phyloP scores from a whole-genome alignment of 2,113 vertebrate genomes.

The Prunella himalayana region DNA sequence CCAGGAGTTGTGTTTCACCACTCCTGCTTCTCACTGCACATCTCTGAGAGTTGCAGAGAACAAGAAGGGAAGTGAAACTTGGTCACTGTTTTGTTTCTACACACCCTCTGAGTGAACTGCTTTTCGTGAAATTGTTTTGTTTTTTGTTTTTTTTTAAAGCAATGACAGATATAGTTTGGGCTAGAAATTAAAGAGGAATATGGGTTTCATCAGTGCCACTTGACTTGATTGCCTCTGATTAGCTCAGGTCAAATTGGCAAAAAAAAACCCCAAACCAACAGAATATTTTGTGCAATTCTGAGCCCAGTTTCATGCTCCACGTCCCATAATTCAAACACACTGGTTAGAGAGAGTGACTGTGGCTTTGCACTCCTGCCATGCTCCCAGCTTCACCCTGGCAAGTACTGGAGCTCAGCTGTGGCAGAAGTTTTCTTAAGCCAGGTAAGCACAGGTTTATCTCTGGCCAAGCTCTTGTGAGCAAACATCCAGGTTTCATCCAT shows the following conservation, averaged over 20 bases:
- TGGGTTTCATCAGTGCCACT: background rate
- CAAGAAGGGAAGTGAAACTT: slow-evolving; percentile 16
- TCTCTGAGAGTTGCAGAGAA: background rate
- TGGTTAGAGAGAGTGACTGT: background rate
- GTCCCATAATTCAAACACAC: background rate
- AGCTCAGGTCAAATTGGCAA: background rate
- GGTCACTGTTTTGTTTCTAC: background rate
- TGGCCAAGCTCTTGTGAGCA: background rate
- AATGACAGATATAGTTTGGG: background rate
- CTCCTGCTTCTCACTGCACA: background rate
- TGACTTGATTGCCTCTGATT: background rate
- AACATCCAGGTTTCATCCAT: background rate
- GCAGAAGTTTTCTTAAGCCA: background rate
- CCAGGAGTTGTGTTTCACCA: background rate
- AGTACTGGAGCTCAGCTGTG: background rate
- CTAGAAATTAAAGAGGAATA: background rate
- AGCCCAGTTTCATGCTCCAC: background rate
- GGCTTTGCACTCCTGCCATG: background rate
- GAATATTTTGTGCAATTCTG: background rate
- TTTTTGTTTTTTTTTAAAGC: too few species aligned
- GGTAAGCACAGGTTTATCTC: background rate
- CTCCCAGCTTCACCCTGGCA: background rate
- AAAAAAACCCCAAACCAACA: background rate
- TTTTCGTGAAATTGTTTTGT: background rate
- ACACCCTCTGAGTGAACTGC: background rate